A percentile compares a stretch with the other conserved stretches of the same genome.
Conservation (phyloP, 2,797 vertebrate genomes). For the Oophaga sylvatica region DNA sequence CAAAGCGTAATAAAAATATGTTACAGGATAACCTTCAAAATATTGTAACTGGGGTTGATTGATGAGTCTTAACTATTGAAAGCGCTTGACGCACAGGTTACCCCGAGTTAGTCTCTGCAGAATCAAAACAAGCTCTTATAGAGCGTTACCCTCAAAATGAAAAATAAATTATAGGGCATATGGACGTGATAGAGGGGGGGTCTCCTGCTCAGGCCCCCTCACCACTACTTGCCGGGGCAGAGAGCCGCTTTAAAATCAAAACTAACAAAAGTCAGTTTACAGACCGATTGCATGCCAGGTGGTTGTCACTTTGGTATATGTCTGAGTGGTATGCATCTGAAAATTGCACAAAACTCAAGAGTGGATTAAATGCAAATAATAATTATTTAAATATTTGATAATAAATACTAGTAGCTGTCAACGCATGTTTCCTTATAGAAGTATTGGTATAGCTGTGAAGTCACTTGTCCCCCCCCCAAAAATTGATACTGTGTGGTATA, state of each 20-base stretch:
- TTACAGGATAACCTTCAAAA: constrained; percentile 43
- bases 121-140: background rate
- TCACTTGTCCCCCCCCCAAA: too few species aligned
- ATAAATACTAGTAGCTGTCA: too few species aligned
- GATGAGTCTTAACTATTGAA: constrained; percentile 37
- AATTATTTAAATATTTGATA: too few species aligned
- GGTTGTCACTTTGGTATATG: too few species aligned
- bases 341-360: too few species aligned
- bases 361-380: too few species aligned
- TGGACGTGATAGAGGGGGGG: background rate
- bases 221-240: background rate
- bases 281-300: too few species aligned
- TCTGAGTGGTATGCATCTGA: too few species aligned
- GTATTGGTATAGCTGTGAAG: too few species aligned
- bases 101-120: background rate
- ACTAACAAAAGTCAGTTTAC: too few species aligned
- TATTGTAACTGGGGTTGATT: constrained; percentile 42
- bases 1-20: constrained; percentile 51
- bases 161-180: background rate
- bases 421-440: too few species aligned
- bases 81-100: background rate
- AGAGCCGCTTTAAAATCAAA: background rate
- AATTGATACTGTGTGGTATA: too few species aligned
- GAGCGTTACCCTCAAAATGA: background rate
- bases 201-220: background rate